Evolutionary conservation across 2,797 vertebrate genomes (phyloP).

Genomic region (Micropoecilia bifurca): DNA sequence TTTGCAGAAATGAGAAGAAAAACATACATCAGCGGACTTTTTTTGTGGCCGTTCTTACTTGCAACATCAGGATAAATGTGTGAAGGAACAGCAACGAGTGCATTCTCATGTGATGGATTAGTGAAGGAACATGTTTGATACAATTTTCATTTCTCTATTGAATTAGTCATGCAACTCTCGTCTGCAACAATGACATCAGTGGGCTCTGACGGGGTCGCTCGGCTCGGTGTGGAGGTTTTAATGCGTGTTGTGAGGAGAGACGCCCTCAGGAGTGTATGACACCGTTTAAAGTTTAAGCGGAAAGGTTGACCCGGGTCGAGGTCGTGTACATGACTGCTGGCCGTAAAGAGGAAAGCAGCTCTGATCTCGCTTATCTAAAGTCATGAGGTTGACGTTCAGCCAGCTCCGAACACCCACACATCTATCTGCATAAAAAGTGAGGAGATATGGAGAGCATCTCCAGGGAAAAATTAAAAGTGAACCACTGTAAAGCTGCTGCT

Average conservation of each 20-base stretch:
- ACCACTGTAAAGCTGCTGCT: neutral
- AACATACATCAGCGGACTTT: slow-evolving; percentile 7
- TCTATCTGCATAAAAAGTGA: slow-evolving; percentile 18
- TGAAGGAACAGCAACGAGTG: slow-evolving; percentile 11
- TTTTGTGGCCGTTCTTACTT: slow-evolving; percentile 6
- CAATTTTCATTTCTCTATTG: slow-evolving; percentile 61
- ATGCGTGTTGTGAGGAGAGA: neutral
- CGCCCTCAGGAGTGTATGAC: neutral
- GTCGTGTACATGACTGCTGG: neutral
- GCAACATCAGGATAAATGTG: slow-evolving; percentile 17
- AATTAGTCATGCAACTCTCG: slow-evolving; percentile 39
- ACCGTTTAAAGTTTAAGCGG: neutral
- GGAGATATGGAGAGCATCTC: neutral
- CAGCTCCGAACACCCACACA: slow-evolving; percentile 5
- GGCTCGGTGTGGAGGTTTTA: neutral
- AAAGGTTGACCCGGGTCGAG: slow-evolving; percentile 1
- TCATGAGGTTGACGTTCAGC: slow-evolving; percentile 14
- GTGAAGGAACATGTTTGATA: slow-evolving; percentile 26
- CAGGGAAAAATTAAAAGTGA: neutral
- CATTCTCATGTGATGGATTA: slow-evolving; percentile 13
- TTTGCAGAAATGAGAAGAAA: slow-evolving; percentile 7
- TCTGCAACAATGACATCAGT: slow-evolving; percentile 13
- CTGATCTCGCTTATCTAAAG: neutral
- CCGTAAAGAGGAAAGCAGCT: slow-evolving; percentile 15
- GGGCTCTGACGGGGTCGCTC: neutral